Percentiles rank a stretch among this genome's conserved stretches.
Evolutionary conservation across 2,797 vertebrate species (phyloP).

Genomic region (Pangasius krempfi): DNA sequence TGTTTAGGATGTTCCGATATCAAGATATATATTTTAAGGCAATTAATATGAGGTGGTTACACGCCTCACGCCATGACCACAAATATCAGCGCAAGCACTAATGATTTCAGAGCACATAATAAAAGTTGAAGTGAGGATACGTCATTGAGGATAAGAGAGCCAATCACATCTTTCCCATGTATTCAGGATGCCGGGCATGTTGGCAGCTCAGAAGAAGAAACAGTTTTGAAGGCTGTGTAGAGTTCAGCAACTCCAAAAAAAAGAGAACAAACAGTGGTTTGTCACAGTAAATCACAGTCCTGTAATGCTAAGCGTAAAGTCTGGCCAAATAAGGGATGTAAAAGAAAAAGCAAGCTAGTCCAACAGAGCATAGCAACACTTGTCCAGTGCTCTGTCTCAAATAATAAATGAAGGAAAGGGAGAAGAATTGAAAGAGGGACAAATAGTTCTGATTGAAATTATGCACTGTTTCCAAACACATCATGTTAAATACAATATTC

Average conservation of each 20-base stretch:
- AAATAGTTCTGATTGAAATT: background rate
- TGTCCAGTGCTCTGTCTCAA: constrained; percentile 15
- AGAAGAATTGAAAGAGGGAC: background rate
- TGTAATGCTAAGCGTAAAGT: constrained; percentile 16
- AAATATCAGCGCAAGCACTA: background rate
- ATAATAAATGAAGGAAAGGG: constrained; percentile 32
- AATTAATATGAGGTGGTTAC: background rate
- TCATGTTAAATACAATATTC: constrained; percentile 3
- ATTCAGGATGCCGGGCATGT: background rate
- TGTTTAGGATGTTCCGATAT: background rate
- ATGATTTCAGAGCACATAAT: constrained; percentile 15
- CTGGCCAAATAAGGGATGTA: constrained; percentile 67
- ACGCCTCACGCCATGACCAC: background rate
- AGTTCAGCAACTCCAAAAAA: constrained; percentile 8
- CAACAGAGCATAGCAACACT: background rate
- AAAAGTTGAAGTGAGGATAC: constrained; percentile 22
- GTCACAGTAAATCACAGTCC: constrained; percentile 70
- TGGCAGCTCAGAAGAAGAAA: constrained; percentile 9
- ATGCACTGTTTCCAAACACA: background rate
- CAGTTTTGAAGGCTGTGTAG: constrained; percentile 18
- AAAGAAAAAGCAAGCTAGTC: constrained; percentile 60
- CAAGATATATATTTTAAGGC: background rate
- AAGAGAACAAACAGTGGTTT: constrained; percentile 70
- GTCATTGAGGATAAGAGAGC: background rate
- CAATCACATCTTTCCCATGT: constrained; percentile 39